Percentiles rank a stretch among this genome's conserved stretches.
These are phyloP conservation scores for Silurus aristotelis DNA, from an alignment of 2,797 vertebrate species.

Conservation along the genomic window DNA sequence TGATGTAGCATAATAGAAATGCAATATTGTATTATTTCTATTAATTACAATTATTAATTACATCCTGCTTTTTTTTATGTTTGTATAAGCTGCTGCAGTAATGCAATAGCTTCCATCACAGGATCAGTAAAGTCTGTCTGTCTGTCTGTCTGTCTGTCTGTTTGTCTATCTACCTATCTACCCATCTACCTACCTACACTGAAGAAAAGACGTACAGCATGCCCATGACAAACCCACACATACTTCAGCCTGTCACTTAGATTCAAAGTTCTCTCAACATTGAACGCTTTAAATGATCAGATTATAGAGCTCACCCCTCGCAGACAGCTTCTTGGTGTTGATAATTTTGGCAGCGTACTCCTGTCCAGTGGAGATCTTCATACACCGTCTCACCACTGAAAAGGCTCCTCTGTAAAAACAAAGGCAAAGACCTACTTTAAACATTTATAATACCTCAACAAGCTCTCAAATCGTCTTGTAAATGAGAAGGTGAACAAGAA, in stretches of 20 bases:
- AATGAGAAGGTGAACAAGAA: not conserved
- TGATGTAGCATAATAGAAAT: too few relatives aligned
- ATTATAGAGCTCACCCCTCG: conserved; percentile 82
- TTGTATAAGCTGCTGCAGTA: too few relatives aligned
- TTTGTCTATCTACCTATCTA: too few relatives aligned
- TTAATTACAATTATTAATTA: too few relatives aligned
- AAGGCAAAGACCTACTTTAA: conserved; percentile 52
- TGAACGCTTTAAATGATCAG: not conserved
- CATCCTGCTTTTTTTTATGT: too few relatives aligned
- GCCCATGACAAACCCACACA: not conserved
- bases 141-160: too few relatives aligned
- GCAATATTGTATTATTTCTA: too few relatives aligned
- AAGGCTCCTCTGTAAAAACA: conserved; percentile 85
- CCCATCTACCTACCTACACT: not conserved
- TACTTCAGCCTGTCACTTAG: too few relatives aligned
- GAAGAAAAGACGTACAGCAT: not conserved
- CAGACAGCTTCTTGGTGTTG: conserved; percentile 98
- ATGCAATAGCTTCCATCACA: too few relatives aligned
- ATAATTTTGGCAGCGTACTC: conserved; percentile 98
- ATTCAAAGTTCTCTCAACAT: not conserved
- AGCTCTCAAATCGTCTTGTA: not conserved
- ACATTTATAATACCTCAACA: not conserved
- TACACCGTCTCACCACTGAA: conserved; percentile 93
- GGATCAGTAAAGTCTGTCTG: too few relatives aligned
- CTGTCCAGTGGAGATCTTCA: conserved; percentile 95